phyloP scores from a whole-genome alignment of 1,140 invertebrate genomes.

The Formica exsecta region DNA sequence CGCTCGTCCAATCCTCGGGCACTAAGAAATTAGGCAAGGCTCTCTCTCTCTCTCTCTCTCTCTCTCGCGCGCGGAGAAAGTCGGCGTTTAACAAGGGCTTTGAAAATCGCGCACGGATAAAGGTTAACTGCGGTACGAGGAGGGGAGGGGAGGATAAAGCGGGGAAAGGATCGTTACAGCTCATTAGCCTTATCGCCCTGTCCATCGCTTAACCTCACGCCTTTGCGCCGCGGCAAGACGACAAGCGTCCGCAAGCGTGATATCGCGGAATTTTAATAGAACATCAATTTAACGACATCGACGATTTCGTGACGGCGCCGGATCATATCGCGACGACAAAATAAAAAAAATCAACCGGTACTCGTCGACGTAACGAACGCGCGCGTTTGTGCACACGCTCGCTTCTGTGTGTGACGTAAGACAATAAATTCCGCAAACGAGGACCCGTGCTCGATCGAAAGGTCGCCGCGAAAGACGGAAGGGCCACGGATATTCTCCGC shows the following conservation, averaged over 20 bases:
- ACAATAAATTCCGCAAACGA: constrained; percentile 75
- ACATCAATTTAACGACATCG: constrained; percentile 59
- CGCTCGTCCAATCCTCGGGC: constrained; percentile 10
- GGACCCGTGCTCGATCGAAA: constrained; percentile 57
- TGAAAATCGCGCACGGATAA: constrained; percentile 73
- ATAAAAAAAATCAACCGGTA: constrained; percentile 22
- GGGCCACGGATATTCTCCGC: constrained; percentile 63
- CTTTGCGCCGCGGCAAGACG: constrained; percentile 44
- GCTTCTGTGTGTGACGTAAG: constrained; percentile 66
- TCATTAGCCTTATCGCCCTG: constrained; percentile 76
- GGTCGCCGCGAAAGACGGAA: constrained; percentile 69
- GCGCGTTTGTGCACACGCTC: not conserved
- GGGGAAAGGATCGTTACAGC: constrained; percentile 76
- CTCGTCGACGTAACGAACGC: constrained; percentile 46
- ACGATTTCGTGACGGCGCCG: constrained; percentile 52
- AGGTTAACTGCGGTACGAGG: constrained; percentile 67
- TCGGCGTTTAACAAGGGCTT: constrained; percentile 64
- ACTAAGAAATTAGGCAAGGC: constrained; percentile 66
- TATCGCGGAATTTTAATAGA: constrained; percentile 74
- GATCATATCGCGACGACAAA: constrained; percentile 25
- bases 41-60: not conserved
- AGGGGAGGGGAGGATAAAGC: constrained; percentile 57
- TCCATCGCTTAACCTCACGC: constrained; percentile 75
- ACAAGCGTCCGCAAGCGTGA: constrained; percentile 43
- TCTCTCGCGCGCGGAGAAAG: constrained; percentile 69